phyloP scores from a whole-genome alignment of 2,113 vertebrate genomes.

The Engystomops pustulosus region DNA sequence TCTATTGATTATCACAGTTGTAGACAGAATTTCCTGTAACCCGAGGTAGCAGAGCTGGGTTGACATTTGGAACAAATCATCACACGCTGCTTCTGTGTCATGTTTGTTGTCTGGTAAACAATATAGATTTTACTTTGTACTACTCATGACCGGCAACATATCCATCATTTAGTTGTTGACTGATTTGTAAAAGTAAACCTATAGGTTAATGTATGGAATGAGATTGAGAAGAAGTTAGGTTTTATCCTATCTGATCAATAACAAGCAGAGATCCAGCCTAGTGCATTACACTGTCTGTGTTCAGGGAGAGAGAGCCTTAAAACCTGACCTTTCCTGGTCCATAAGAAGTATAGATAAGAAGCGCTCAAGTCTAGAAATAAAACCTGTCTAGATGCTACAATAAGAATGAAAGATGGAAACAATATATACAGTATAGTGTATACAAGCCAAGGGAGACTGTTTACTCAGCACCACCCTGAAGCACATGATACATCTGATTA shows the following conservation, averaged over 20 bases:
- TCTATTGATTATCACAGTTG: no score
- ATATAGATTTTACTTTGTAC: not conserved
- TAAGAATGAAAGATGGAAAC: slow-evolving; percentile 20
- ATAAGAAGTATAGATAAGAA: not conserved
- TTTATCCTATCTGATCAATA: slow-evolving; percentile 8
- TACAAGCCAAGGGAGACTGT: not conserved
- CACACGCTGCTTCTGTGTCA: not conserved
- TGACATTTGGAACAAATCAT: not conserved
- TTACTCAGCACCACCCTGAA: not conserved
- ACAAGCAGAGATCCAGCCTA: not conserved
- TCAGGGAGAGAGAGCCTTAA: slow-evolving; percentile 2
- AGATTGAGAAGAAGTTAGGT: not conserved
- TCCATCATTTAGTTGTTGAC: not conserved
- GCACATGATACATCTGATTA: not conserved
- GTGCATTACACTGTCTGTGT: not conserved
- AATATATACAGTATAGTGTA: slow-evolving; percentile 20
- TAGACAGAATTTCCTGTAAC: no score
- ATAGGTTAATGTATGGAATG: not conserved
- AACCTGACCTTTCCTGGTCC: slow-evolving; percentile 35
- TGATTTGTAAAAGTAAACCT: not conserved
- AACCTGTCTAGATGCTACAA: not conserved
- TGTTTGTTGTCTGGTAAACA: not conserved
- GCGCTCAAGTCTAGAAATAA: slow-evolving; percentile 20
- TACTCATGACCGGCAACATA: not conserved
- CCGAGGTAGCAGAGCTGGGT: not conserved